Conservation (phyloP, 1,140 invertebrate genomes). For the Drosophila quadrilineata region DNA sequence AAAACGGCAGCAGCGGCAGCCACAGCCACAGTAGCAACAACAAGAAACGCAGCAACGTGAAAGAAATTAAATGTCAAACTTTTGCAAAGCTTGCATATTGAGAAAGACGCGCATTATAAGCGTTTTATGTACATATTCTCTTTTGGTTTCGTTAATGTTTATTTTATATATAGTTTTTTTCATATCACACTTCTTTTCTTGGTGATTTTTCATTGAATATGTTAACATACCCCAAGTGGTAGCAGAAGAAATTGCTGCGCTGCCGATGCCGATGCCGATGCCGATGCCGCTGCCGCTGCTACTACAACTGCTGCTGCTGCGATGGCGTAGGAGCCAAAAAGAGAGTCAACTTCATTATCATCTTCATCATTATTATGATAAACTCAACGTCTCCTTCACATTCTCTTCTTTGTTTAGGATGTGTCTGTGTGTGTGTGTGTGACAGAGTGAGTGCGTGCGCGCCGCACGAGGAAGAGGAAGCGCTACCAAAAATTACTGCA, state of each 20-base stretch:
- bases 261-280: slow-evolving; percentile 10
- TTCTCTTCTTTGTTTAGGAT: slow-evolving; percentile 49
- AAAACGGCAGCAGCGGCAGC: slow-evolving; percentile 21
- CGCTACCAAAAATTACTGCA: slow-evolving; percentile 40
- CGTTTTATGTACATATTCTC: slow-evolving; percentile 20
- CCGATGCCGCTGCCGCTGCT: background rate
- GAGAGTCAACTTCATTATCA: slow-evolving; percentile 17
- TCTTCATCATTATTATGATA: background rate
- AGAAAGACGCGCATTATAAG: slow-evolving; percentile 31
- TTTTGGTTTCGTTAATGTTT: background rate
- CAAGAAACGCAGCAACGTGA: slow-evolving; percentile 49
- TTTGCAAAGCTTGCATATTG: slow-evolving; percentile 55
- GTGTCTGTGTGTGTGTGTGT: slow-evolving; percentile 47
- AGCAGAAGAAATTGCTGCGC: slow-evolving; percentile 20
- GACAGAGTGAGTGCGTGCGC: too few species aligned
- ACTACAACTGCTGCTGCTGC: slow-evolving; percentile 5
- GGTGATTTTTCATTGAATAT: slow-evolving; percentile 33
- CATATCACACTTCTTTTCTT: slow-evolving; percentile 29
- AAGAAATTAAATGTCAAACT: slow-evolving; percentile 52
- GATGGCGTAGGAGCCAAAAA: slow-evolving; percentile 15
- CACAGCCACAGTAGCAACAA: slow-evolving; percentile 35
- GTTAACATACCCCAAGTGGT: slow-evolving; percentile 33
- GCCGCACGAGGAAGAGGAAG: slow-evolving; percentile 51
- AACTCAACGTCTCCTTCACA: slow-evolving; percentile 37
- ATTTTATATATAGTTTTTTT: slow-evolving; percentile 4